Conservation (phyloP, 2,113 vertebrate species). For the Clarias gariepinus region DNA sequence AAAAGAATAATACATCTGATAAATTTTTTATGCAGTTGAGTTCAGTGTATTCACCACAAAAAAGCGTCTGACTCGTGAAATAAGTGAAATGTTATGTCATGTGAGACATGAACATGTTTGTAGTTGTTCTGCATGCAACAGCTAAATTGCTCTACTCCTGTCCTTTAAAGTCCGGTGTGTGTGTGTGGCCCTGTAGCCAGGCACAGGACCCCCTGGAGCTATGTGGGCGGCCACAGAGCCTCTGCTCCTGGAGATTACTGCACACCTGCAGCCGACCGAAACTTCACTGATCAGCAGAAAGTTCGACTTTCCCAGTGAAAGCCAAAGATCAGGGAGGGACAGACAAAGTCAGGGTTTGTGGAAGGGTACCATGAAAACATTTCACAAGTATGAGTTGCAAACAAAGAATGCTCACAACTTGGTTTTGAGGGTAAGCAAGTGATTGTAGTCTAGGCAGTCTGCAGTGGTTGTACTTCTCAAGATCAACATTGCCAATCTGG, state of each 20-base stretch:
- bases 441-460: not conserved
- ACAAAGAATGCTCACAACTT: not conserved
- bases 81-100: not conserved
- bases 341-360: conserved; percentile 53
- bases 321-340: conserved; percentile 30
- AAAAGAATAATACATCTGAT: not conserved
- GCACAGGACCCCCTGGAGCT: conserved; percentile 25
- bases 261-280: conserved; percentile 42
- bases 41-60: not conserved
- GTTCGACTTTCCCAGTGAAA: conserved; percentile 20
- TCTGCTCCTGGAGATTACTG: conserved; percentile 41
- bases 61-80: not conserved
- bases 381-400: not conserved
- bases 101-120: not conserved
- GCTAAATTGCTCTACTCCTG: not conserved
- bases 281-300: not conserved
- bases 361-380: conserved; percentile 22
- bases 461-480: not conserved
- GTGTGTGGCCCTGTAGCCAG: not conserved
- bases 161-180: conserved; percentile 8
- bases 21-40: not conserved
- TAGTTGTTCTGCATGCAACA: conserved; percentile 29
- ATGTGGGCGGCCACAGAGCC: not conserved
- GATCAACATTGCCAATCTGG: not conserved
- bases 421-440: not conserved